phyloP scores from a whole-genome alignment of 2,888 invertebrate species.

The Lysandra bellargus region DNA sequence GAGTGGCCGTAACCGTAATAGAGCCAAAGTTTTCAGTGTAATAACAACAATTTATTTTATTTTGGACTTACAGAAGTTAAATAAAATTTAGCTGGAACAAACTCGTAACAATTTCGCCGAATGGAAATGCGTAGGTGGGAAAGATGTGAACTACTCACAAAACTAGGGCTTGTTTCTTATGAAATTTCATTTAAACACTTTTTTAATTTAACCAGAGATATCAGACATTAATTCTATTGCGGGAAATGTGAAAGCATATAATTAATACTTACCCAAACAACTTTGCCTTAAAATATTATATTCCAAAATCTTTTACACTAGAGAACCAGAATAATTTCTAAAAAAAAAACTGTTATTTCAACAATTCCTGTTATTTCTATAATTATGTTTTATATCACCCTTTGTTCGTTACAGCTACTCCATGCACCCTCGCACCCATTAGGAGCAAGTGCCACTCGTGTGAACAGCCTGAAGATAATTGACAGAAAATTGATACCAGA shows the following conservation, averaged over 20 bases:
- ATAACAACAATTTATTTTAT: conserved; percentile 13
- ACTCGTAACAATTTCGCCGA: background rate
- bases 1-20: conserved; percentile 5
- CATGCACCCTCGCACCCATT: conserved; percentile 54
- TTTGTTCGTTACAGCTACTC: conserved; percentile 36
- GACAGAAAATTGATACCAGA: conserved; percentile 66
- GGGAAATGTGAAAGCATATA: no score
- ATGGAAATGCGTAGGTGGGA: background rate
- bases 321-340: no score
- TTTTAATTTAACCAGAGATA: no score
- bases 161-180: background rate
- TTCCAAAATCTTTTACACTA: no score
- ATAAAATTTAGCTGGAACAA: background rate
- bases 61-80: background rate
- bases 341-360: background rate
- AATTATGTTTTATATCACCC: conserved; percentile 13
- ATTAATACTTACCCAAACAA: no score
- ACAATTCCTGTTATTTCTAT: conserved; percentile 2
- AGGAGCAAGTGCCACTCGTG: conserved; percentile 63
- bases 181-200: background rate
- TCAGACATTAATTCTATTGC: no score
- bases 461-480: conserved; percentile 69
- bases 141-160: background rate
- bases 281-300: no score
- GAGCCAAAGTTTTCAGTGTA: conserved; percentile 32